These are phyloP conservation scores for Nerophis lumbriciformis DNA, from an alignment of 2,113 vertebrate genomes.

Conservation along the genomic window DNA sequence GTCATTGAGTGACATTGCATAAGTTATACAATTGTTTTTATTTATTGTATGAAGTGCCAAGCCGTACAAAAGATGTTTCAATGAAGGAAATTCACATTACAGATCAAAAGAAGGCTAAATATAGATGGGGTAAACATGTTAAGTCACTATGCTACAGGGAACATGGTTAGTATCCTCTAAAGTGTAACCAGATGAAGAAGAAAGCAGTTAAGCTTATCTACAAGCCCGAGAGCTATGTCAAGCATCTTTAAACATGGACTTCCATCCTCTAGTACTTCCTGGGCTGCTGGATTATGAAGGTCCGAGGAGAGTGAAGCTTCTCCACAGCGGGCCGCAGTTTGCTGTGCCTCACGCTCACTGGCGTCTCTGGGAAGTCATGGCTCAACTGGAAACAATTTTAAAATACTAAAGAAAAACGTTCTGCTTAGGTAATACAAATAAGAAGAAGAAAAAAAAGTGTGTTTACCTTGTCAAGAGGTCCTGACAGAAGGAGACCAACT, in stretches of 20 bases:
- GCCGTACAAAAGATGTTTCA: constrained; percentile 18
- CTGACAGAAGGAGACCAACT: constrained; percentile 70
- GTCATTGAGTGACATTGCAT: neutral
- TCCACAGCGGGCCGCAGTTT: constrained; percentile 81
- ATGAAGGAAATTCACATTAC: neutral
- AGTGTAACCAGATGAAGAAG: neutral
- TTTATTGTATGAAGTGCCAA: constrained; percentile 41
- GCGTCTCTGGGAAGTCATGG: constrained; percentile 80
- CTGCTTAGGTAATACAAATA: neutral
- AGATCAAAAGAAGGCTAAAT: neutral
- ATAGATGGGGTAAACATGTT: neutral
- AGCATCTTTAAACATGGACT: neutral
- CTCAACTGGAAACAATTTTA: constrained; percentile 57
- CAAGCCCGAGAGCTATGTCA: constrained; percentile 12
- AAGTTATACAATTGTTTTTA: constrained; percentile 27
- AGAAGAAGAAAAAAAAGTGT: neutral
- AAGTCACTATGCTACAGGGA: neutral
- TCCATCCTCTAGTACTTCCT: constrained; percentile 77
- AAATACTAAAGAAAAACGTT: neutral
- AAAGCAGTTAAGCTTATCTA: neutral
- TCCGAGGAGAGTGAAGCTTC: constrained; percentile 73
- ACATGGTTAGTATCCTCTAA: constrained; percentile 20
- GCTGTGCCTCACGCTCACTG: constrained; percentile 78
- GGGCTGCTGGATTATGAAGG: constrained; percentile 87
- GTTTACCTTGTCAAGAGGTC: constrained; percentile 82